These are phyloP conservation scores for Paguma larvata DNA, from an alignment of 2,797 vertebrate genomes.

Conservation along the genomic window DNA sequence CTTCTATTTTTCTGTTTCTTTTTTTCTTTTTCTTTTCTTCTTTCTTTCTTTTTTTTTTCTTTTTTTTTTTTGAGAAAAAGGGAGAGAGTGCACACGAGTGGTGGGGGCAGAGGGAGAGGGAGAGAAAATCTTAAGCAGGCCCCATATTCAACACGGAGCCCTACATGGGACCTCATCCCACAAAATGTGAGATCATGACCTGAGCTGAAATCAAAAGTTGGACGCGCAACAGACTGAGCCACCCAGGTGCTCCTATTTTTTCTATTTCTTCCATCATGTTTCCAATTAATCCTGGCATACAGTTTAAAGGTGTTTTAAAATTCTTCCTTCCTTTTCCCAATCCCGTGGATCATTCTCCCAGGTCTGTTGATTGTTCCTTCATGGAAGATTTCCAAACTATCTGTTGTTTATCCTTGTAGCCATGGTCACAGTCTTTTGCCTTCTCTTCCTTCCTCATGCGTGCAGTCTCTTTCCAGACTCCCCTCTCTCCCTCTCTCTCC, in stretches of 20 bases:
- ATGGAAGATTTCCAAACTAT: neutral
- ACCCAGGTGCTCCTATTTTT: neutral
- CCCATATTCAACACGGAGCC: no score
- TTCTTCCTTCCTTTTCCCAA: neutral
- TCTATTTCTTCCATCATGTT: neutral
- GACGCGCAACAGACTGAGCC: no score
- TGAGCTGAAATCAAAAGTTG: no score
- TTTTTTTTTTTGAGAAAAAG: no score
- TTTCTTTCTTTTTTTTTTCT: no score
- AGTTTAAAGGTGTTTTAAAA: neutral
- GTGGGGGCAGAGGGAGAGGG: no score
- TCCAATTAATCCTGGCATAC: neutral
- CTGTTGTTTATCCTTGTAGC: neutral
- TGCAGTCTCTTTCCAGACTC: neutral
- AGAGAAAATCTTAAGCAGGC: no score
- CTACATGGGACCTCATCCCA: no score
- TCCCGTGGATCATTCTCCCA: neutral
- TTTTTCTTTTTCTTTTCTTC: no score
- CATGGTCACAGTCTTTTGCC: neutral
- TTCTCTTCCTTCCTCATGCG: neutral
- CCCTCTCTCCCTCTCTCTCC: neutral
- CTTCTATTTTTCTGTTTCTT: neutral
- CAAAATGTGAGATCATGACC: no score
- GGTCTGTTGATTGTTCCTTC: neutral
- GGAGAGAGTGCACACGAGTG: no score